These are phyloP conservation scores for Semaprochilodus insignis DNA, from an alignment of 2,797 vertebrate genomes.

Conservation along the genomic window DNA sequence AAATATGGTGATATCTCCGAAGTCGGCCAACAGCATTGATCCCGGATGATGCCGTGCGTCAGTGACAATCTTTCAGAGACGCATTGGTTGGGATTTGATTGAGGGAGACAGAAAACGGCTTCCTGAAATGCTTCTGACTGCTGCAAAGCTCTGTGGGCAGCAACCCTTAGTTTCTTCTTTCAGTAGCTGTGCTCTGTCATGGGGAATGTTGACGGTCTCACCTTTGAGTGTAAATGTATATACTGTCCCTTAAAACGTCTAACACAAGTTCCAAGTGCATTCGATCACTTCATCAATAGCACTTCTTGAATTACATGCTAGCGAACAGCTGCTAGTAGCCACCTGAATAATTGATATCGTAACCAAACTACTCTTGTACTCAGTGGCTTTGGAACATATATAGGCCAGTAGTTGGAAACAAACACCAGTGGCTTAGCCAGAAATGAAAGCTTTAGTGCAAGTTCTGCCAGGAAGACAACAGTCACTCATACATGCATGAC, in stretches of 20 bases:
- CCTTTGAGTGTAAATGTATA: not conserved
- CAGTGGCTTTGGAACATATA: not conserved
- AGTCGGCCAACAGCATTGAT: constrained; percentile 40
- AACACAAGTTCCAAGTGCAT: not conserved
- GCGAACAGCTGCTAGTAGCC: not conserved
- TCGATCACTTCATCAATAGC: not conserved
- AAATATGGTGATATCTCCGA: not conserved
- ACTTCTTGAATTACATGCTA: not conserved
- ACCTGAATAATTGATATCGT: not conserved
- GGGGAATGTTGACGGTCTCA: not conserved
- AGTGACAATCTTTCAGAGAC: constrained; percentile 30
- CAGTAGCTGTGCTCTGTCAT: not conserved
- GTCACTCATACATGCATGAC: no score
- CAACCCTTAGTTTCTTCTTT: not conserved
- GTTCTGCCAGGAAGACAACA: no score
- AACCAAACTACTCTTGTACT: not conserved
- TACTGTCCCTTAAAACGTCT: not conserved
- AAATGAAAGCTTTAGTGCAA: no score
- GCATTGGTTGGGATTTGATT: constrained; percentile 29
- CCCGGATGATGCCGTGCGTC: constrained; percentile 27
- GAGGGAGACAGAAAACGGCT: constrained; percentile 13
- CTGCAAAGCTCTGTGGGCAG: constrained; percentile 18
- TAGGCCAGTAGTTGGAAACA: not conserved
- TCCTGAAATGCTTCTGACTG: constrained; percentile 6
- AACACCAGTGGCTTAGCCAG: not conserved